Conservation (phyloP, 2,888 invertebrate species). For the Platypus cylindrus region DNA sequence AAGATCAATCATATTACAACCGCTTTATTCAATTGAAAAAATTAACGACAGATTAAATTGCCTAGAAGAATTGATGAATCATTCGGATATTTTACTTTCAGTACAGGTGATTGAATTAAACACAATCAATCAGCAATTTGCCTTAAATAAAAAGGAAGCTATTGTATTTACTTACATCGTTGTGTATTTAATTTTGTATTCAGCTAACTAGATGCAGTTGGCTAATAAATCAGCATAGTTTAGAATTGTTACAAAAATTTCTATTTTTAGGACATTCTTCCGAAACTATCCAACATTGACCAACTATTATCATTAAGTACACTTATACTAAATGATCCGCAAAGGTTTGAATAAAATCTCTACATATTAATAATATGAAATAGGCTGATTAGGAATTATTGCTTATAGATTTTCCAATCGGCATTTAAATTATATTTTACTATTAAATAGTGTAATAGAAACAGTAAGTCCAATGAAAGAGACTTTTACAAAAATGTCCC, state of each 20-base stretch:
- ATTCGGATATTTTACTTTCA: constrained; percentile 48
- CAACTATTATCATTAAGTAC: constrained; percentile 53
- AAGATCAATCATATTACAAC: constrained; percentile 70
- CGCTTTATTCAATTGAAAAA: constrained; percentile 51
- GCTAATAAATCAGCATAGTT: too few relatives aligned
- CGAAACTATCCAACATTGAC: constrained; percentile 65
- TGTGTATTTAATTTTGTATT: too few relatives aligned
- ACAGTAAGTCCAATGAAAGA: constrained; percentile 52
- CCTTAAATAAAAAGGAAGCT: too few relatives aligned
- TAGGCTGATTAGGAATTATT: too few relatives aligned
- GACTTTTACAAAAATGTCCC: constrained; percentile 24
- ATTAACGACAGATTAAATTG: constrained; percentile 61
- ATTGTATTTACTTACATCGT: too few relatives aligned
- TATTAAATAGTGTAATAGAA: constrained; percentile 66
- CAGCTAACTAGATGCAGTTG: too few relatives aligned
- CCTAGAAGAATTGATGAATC: constrained; percentile 61
- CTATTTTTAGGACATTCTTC: constrained; percentile 48
- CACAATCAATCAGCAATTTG: too few relatives aligned
- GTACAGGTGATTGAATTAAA: constrained; percentile 32
- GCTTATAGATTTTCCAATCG: constrained; percentile 45
- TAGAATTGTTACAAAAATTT: too few relatives aligned
- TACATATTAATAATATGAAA: too few relatives aligned
- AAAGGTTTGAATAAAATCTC: constrained; percentile 22
- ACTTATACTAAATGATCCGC: constrained; percentile 36
- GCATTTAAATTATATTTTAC: constrained; percentile 63